These are phyloP conservation scores for Linurgus olivaceus DNA, from an alignment of 2,797 vertebrate species.

Conservation along the genomic window DNA sequence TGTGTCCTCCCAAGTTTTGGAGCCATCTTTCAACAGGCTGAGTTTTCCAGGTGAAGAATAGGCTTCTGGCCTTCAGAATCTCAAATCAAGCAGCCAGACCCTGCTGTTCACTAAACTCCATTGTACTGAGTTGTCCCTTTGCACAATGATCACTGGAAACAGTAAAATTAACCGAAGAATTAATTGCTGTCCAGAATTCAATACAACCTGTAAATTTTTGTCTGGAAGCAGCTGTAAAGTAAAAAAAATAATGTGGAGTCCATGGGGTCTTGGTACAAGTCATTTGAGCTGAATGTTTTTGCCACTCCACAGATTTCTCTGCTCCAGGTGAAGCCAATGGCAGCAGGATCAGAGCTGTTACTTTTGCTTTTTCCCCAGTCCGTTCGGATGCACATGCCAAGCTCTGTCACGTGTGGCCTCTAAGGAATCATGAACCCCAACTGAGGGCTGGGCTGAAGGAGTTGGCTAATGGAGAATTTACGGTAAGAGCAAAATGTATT, in stretches of 20 bases:
- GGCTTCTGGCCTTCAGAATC: not conserved
- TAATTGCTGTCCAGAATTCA: not conserved
- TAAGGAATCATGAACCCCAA: not conserved
- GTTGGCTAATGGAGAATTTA: conserved; percentile 32
- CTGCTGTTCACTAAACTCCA: not conserved
- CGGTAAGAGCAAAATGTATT: conserved; percentile 61
- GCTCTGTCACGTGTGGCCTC: not conserved
- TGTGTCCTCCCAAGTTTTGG: not conserved
- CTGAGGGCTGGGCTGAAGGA: not conserved
- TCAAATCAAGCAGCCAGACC: fast-evolving
- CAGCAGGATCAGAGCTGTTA: not conserved
- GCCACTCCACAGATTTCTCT: not conserved
- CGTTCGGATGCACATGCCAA: fast-evolving
- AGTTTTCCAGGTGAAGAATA: not conserved
- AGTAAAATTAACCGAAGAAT: not conserved
- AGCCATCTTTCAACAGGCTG: not conserved
- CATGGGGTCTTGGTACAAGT: not conserved
- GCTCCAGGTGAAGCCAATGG: not conserved
- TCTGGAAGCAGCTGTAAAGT: not conserved
- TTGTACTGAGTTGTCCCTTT: not conserved
- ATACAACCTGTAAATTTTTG: not conserved
- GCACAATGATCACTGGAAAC: not conserved
- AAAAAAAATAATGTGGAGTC: not conserved
- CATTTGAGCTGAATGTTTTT: not conserved
- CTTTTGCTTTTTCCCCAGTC: not conserved